These are phyloP conservation scores for Bruchidius siliquastri DNA, from an alignment of 2,888 invertebrate genomes.

Conservation along the genomic window DNA sequence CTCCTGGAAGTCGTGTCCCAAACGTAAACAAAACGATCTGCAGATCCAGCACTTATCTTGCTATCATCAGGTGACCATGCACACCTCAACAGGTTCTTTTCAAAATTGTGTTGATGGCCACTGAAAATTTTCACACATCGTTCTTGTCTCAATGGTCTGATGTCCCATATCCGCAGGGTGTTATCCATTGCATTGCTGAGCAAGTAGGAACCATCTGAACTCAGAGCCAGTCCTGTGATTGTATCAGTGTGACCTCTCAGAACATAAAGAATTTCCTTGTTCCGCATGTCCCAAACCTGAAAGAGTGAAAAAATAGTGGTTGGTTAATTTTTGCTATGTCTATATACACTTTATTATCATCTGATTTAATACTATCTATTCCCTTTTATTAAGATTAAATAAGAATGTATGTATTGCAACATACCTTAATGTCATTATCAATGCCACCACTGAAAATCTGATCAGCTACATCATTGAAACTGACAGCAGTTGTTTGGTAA, in stretches of 20 bases:
- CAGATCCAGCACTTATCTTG: constrained; percentile 73
- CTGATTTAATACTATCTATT: no score
- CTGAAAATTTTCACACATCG: constrained; percentile 80
- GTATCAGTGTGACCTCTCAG: constrained; percentile 94
- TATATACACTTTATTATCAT: no score
- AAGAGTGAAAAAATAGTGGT: constrained; percentile 3
- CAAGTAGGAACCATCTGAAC: constrained; percentile 82
- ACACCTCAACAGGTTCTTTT: constrained; percentile 90
- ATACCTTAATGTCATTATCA: constrained; percentile 89
- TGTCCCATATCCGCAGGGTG: constrained; percentile 93
- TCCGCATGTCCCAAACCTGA: constrained; percentile 86
- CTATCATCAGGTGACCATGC: constrained; percentile 28
- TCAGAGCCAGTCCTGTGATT: constrained; percentile 83
- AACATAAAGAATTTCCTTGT: constrained; percentile 76
- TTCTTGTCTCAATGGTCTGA: constrained; percentile 92
- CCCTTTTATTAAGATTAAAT: background rate
- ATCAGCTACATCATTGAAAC: constrained; percentile 94
- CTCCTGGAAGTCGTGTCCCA: constrained; percentile 94
- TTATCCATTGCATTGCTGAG: constrained; percentile 97
- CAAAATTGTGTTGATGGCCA: constrained; percentile 94
- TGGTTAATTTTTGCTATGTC: no score
- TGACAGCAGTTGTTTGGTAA: constrained; percentile 78
- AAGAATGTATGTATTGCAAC: background rate
- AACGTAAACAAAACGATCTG: constrained; percentile 91
- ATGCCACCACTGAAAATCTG: constrained; percentile 93